Evolutionary conservation across 2,888 invertebrate species (phyloP).

Genomic region (Thecocarcelia acutangulata): DNA sequence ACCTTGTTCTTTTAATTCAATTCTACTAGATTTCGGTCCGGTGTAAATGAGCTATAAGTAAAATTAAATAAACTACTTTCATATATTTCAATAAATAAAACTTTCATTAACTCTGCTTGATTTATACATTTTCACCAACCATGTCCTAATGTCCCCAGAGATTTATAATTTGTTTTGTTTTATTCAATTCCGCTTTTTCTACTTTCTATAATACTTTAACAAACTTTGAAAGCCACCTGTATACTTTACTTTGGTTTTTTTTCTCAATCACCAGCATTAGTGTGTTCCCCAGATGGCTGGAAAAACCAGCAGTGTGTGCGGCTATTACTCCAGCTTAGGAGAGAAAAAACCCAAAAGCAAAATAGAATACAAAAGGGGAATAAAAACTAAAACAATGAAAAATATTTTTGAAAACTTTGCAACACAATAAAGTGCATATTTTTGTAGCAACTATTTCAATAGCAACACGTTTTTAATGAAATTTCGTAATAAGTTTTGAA

Average conservation of each 20-base stretch:
- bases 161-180: neutral
- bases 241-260: neutral
- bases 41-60: too few relatives aligned
- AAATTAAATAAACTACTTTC: too few relatives aligned
- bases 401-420: neutral
- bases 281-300: neutral
- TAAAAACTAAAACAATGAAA: neutral
- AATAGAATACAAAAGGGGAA: neutral
- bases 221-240: conserved; percentile 10
- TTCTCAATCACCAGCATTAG: neutral
- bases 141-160: too few relatives aligned
- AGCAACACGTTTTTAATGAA: neutral
- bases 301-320: neutral
- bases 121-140: too few relatives aligned
- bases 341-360: neutral
- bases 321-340: neutral
- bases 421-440: neutral
- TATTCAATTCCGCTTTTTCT: neutral
- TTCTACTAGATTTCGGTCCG: too few relatives aligned
- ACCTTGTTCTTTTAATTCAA: too few relatives aligned
- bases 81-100: neutral
- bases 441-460: conserved; percentile 3
- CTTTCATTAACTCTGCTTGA: too few relatives aligned
- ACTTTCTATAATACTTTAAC: neutral
- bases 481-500: neutral